Conservation (phyloP, 2,888 invertebrate genomes). For the Dasypolia templi region DNA sequence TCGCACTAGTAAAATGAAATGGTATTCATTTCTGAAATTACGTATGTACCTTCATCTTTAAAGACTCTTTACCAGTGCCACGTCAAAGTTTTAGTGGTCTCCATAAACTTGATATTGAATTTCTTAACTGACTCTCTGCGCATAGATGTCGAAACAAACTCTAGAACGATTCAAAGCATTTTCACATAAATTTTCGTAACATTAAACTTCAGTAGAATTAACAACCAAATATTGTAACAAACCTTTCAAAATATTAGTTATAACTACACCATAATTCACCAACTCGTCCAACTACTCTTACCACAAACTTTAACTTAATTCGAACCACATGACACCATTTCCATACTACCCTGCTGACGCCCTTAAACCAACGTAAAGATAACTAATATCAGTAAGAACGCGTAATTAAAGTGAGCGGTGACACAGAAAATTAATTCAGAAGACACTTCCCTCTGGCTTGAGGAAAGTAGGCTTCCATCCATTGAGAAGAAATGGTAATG, state of each 20-base stretch:
- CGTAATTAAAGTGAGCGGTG: constrained; percentile 78
- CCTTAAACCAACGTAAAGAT: constrained; percentile 43
- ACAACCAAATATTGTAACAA: no score
- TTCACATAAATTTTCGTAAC: background rate
- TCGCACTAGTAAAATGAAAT: no score
- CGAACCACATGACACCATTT: background rate
- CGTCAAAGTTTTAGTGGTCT: background rate
- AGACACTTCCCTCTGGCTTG: constrained; percentile 63
- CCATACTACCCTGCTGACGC: constrained; percentile 4
- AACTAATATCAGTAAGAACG: constrained; percentile 57
- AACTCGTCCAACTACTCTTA: background rate
- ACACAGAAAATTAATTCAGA: constrained; percentile 82
- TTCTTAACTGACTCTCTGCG: background rate
- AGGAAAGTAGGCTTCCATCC: constrained; percentile 48
- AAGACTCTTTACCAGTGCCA: background rate
- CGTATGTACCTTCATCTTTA: background rate
- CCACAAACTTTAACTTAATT: background rate
- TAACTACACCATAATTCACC: background rate
- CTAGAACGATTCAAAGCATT: no score
- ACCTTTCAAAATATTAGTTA: background rate
- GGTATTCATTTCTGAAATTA: background rate
- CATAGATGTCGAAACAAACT: background rate
- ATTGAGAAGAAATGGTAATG: constrained; percentile 49
- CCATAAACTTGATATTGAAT: background rate
- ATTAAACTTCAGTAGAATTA: background rate